phyloP scores from a whole-genome alignment of 2,888 invertebrate species.

The Hypomecis punctinalis region DNA sequence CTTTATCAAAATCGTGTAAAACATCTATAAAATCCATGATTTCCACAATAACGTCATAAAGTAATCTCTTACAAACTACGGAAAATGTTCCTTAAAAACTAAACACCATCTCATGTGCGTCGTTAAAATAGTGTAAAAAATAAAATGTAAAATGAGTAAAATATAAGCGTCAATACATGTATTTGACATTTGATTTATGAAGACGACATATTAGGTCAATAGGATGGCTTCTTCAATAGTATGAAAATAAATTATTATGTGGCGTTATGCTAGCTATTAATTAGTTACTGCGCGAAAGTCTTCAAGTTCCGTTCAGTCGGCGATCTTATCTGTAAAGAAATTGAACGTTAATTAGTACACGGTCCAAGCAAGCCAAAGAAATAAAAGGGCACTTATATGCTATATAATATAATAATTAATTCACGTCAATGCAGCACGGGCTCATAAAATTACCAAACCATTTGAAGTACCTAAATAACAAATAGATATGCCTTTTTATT shows the following conservation, averaged over 20 bases:
- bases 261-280: not conserved
- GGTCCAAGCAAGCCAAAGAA: no score
- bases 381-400: not conserved
- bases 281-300: conserved; percentile 1
- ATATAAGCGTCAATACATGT: conserved; percentile 23
- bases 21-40: conserved; percentile 35
- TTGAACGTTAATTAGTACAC: not conserved
- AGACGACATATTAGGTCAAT: conserved; percentile 3
- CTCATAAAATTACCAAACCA: no score
- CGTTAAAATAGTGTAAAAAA: conserved; percentile 15
- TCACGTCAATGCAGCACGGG: no score
- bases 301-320: conserved; percentile 26
- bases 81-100: conserved; percentile 21
- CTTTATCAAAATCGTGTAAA: conserved; percentile 53
- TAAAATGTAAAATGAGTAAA: conserved; percentile 4
- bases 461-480: no score
- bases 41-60: conserved; percentile 20
- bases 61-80: conserved; percentile 18
- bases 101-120: conserved; percentile 6
- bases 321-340: conserved; percentile 31
- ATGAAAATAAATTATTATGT: conserved; percentile 26
- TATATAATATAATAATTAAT: no score
- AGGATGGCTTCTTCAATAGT: conserved; percentile 13
- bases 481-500: no score
- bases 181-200: not conserved